Evolutionary conservation across 2,797 vertebrate species (phyloP), one percentile per base, ranked within the genome.

Genomic region (Linurgus olivaceus): DNA sequence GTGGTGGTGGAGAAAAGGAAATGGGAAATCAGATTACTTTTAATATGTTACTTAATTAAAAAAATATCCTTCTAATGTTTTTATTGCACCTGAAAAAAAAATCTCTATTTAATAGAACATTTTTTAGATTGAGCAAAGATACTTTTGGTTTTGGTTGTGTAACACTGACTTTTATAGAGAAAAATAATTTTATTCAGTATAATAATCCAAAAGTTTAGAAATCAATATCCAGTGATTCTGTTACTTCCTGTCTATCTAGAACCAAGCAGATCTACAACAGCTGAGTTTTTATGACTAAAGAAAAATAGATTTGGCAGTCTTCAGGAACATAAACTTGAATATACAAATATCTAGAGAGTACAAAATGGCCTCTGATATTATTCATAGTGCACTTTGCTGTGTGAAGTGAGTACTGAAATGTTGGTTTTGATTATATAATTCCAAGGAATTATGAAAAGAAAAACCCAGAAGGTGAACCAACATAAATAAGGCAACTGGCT

Each of bases 241-340:
- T 85, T 67, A 40, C 33, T 79, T 96, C 50, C 77, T 74, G 85
- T 68, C 63, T 40, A 78, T 66, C 29, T 86, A 66, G 50, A 74
- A 78, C 17, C 8, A 63, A 80, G 50, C 31, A 96, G 72, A 90
- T 84, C 50, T 16, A 67, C 24, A 85, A 74, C 58, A 92, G 70
- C 29, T 78, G 65, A 96, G 63, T 92, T 67, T 86, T 92, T 96
- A 59, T 92, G 62, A 90, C 70, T 83, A 52, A 88, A 94, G 76
- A 58, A 52, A 58, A 96, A 91, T 68, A 76, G 35, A 86, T 65
- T 68, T 95, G 44, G 23, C 52, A 82, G 33, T 42, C 44, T 84
- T 47, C 11, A 75, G 72, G 67, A 90, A 52, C 47, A 85, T 75
- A 93, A 94, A 85, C 35, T 51, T 86, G 25, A 81, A 78, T 88